Evolutionary conservation across 2,113 vertebrate genomes (phyloP).

Genomic region (Cinclus mexicanus): DNA sequence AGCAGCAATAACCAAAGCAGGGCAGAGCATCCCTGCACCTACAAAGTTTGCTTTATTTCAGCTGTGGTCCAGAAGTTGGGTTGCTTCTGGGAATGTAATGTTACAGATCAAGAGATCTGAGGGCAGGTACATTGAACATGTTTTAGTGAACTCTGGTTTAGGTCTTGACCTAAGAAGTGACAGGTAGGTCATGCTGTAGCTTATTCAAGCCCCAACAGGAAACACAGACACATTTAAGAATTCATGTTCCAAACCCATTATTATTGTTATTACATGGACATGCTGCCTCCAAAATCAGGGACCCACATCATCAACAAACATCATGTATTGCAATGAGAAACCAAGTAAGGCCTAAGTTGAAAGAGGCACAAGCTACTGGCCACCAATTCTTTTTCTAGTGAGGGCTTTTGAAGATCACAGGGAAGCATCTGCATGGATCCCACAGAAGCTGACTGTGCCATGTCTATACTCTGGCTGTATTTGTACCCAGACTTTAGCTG

Average conservation of each 20-base stretch:
- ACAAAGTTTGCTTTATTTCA: background rate
- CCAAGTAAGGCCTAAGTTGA: background rate
- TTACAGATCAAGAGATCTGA: background rate
- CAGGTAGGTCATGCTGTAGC: background rate
- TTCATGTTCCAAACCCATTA: background rate
- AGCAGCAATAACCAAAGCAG: background rate
- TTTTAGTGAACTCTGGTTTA: background rate
- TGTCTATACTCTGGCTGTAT: background rate
- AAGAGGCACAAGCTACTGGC: background rate
- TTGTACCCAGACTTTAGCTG: background rate
- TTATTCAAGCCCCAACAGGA: background rate
- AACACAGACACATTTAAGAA: background rate
- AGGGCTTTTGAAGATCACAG: background rate
- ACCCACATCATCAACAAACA: background rate
- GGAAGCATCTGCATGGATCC: background rate
- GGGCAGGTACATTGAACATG: background rate
- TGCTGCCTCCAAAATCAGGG: background rate
- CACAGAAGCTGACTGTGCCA: accelerated
- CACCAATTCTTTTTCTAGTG: background rate
- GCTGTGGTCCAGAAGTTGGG: background rate
- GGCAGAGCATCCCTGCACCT: background rate
- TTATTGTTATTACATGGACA: background rate
- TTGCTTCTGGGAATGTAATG: background rate
- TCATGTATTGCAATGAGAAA: background rate
- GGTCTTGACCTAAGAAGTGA: background rate